Evolutionary conservation across 2,797 vertebrate species (phyloP), one percentile per base, ranked within the genome.

Genomic region (Chloroceryle inda): DNA sequence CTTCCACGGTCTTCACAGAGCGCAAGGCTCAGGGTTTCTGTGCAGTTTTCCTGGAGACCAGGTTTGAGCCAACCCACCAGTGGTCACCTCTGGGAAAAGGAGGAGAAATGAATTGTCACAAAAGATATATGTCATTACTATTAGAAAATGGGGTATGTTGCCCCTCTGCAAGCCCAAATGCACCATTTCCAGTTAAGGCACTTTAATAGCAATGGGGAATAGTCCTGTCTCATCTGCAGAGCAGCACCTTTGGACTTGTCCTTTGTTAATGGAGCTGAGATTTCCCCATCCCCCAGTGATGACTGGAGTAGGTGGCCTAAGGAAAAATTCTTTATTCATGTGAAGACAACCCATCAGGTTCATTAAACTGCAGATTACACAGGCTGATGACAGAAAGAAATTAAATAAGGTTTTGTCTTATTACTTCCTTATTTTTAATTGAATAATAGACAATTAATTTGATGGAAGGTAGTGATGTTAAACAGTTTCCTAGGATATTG

Each of bases 311-410:
- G 49, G 85, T 94, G 77, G 93, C 96, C 94, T 62, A 94, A 95
- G 95, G 96, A 95, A 87, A 97, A 97, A 97, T 95, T 90, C 96
- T 95, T 96, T 95, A 94, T 96, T 97, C 96, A 90, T 96, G 89
- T 93, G 96, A 96, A 95, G 88, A 89, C 95, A 96, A 58, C 86
- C 62, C 88, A 62, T 90, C 83, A 85, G 74, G 35, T 91, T 95
- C 92, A 95, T 96, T 96, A 96, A 88, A 74, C 74, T 91, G 85
- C 56, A 94, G 92, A 91, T 96, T 96, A 94, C 79, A 93, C 37
- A 92, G 90, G 72, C 56, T 96, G 95, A 87, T 94, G 93, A 95
- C 77, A 95, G 93, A 94, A 94, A 92, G 85, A 96, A 95, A 96
- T 95, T 90, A 95, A 96, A 90, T 95, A 96, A 96, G 92, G 71